Evolutionary conservation across 2,888 invertebrate genomes (phyloP), one percentile per base, ranked within the genome.

Genomic region (Smittia sp.): DNA sequence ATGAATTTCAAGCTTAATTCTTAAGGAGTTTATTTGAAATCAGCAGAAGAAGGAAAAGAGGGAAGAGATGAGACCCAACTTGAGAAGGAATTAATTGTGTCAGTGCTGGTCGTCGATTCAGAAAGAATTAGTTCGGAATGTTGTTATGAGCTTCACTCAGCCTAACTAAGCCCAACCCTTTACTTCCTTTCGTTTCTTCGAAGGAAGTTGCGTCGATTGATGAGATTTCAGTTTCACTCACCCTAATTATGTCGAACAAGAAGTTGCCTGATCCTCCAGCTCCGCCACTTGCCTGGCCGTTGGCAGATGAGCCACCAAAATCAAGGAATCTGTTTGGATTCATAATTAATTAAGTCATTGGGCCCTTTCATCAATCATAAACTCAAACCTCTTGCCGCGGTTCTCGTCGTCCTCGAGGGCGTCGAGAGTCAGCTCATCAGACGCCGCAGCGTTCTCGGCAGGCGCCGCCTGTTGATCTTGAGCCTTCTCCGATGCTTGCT

Each of bases 201-300:
- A 6, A 46, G 4, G 15, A 46, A 6, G 4, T 46, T 22, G 1
- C 2, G 18, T 20, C 6, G 58, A 22, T 58, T 58, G 3, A 4
- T 24, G 9, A 4, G 46, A n/a, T 46, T 46, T 22, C 7, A 58
- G 24, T 18, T 22, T 9, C 78, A 86, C 91, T 90, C 85, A 94
- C 93, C 87, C 93, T 87, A 82, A 94, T 91, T 80, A 93, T 89
- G 83, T 94, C 93, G 83, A 93, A 93, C 77, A 94, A 85, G 86
- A 94, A 93, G 85, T 93, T 94, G 76, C 93, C 93, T 69, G 92
- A 92, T 74, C 92, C 92, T 76, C 90, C 91, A n/a, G 81, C 81
- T 74, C 80, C 81, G 66, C 85, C 58, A 18, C 58, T n/a, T 58
- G 22, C 18, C 3, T 58, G 20, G 2, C 9, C 58, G 22, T 22